Percentiles rank a stretch among this genome's conserved stretches.
Evolutionary conservation across 2,113 vertebrate species (phyloP).

Genomic region (Thalassoma bifasciatum): DNA sequence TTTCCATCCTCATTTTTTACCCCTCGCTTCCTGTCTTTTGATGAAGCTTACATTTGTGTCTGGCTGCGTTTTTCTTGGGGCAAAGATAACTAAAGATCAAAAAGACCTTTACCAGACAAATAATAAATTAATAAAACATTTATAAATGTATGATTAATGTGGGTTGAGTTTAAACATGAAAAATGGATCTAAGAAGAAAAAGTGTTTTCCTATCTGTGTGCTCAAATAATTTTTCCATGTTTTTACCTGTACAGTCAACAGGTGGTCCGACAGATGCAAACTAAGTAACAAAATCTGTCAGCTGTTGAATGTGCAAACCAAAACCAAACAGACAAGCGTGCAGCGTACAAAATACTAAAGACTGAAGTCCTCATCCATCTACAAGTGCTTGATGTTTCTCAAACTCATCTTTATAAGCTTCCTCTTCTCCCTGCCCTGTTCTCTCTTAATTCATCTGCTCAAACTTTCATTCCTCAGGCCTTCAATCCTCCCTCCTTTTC

Average conservation of each 20-base stretch:
- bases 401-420: too few relatives aligned
- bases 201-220: too few relatives aligned
- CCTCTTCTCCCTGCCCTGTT: background rate
- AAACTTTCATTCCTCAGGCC: background rate
- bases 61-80: slow-evolving; percentile 5
- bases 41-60: background rate
- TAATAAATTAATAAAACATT: slow-evolving; percentile 30
- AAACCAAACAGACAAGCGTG: background rate
- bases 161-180: slow-evolving; percentile 15
- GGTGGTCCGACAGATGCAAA: background rate
- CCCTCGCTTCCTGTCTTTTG: background rate
- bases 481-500: background rate
- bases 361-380: background rate
- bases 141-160: slow-evolving; percentile 4
- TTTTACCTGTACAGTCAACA: too few relatives aligned
- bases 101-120: slow-evolving; percentile 39
- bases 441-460: background rate
- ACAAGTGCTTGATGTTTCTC: background rate
- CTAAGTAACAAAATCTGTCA: background rate
- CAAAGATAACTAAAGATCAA: slow-evolving; percentile 5
- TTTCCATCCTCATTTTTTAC: background rate
- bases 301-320: background rate
- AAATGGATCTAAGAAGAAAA: background rate
- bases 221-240: too few relatives aligned
- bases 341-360: background rate